Percentiles rank a stretch among this genome's conserved stretches.
These are phyloP conservation scores for Lepus timidus DNA, from an alignment of 2,113 vertebrate genomes.

Conservation along the genomic window DNA sequence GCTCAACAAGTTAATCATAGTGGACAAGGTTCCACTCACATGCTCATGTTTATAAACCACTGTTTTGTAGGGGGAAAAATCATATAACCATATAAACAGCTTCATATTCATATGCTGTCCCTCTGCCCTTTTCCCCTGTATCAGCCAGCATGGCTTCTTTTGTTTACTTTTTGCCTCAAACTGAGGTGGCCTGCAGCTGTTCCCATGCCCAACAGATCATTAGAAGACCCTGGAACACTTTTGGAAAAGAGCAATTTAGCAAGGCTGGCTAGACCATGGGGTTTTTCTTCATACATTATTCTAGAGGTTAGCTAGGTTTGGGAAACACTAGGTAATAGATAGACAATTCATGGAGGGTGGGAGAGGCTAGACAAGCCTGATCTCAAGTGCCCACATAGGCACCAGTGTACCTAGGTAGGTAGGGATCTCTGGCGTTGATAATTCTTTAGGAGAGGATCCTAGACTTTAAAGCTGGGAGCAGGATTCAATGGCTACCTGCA, in stretches of 20 bases:
- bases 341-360: not conserved
- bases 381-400: not conserved
- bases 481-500: not conserved
- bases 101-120: not conserved
- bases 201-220: not conserved
- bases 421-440: not conserved
- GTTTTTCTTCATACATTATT: not conserved
- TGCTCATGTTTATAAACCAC: conserved; percentile 87
- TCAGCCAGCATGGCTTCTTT: conserved; percentile 66
- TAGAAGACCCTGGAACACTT: not conserved
- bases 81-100: conserved; percentile 39
- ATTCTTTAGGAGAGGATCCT: conserved; percentile 27
- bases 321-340: not conserved
- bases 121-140: conserved; percentile 82
- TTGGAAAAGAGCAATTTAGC: not conserved
- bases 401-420: not conserved
- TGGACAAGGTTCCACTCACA: conserved; percentile 55
- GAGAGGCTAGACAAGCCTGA: not conserved
- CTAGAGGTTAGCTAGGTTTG: conserved; percentile 27
- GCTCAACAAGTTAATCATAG: conserved; percentile 48
- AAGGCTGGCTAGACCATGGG: conserved; percentile 33
- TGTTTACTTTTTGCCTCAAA: conserved; percentile 36
- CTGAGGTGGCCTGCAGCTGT: not conserved
- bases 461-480: not conserved
- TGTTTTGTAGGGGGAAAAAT: conserved; percentile 70